Base-by-base conservation (phyloP, 2,888 invertebrate species). In the Seladonia tumulorum region DNA sequence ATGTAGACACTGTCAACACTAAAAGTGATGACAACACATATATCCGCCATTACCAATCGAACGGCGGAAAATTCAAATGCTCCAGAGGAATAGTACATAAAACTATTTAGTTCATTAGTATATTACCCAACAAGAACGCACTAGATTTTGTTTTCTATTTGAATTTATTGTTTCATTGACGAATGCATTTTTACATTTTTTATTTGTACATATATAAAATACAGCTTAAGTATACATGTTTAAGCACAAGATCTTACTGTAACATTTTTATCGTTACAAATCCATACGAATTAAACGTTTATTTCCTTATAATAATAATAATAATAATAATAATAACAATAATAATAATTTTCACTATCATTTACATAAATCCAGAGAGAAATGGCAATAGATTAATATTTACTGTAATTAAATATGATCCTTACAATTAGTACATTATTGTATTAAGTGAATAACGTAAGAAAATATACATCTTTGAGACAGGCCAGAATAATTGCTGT, bases 151-250 rank as follows among this genome's bases (percentile, higher is more conserved):
- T 42, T 39, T 16, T 14, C 71, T 2, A 25, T 49, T 71, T 35
- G n/a, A 73, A 45, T 16, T 53, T 12, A 47, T 70, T 16, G 25
- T 8, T n/a, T 63, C 25, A 8, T 22, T 53, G 18, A 76, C 22
- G 73, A 49, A 49, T 71, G 12, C 2, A 47, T 16, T 53, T 68
- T 72, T n/a, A 22, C 39, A 14, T 49, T 75, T 70, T 88, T 90
- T 90, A 89, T 88, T 90, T 73, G 66, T 74, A 83, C 66, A 82
- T 83, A 87, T 86, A 85, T 77, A 90, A 91, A 90, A 90, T 87
- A 90, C 83, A 90, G 29, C 35, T 76, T 78, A 75, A 22, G 35
- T 25, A 74, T 66, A 86, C 49, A 85, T 82, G 22, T 74, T 39
- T 25, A 85, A 82, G 63, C 68, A 74, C 45, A 83, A 35, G 57